These are phyloP conservation scores for Upupa epops DNA, from an alignment of 2,113 vertebrate genomes.

Conservation along the genomic window DNA sequence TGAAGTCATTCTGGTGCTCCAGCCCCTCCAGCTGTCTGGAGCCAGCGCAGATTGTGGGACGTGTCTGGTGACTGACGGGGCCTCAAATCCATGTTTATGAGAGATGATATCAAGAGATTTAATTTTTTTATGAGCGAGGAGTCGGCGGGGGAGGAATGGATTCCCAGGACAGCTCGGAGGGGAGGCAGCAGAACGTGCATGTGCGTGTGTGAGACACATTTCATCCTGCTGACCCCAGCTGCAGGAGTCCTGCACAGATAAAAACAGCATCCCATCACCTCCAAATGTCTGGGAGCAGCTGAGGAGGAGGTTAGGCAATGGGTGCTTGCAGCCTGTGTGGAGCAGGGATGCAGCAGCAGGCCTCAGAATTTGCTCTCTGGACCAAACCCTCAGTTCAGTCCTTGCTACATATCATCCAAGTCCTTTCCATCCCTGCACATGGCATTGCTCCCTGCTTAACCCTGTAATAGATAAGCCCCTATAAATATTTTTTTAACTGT, in stretches of 20 bases:
- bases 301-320: not conserved
- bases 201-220: conserved; percentile 26
- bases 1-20: conserved; percentile 63
- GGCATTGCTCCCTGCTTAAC: not conserved
- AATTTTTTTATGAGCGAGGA: not conserved
- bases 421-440: rapidly evolving
- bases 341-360: rapidly evolving
- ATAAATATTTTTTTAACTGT: not conserved
- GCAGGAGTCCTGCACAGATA: conserved; percentile 7
- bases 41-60: conserved; percentile 62
- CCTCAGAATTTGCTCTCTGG: not conserved
- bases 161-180: not conserved
- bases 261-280: not conserved
- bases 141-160: not conserved
- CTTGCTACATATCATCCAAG: not conserved
- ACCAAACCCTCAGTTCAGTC: not conserved
- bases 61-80: conserved; percentile 68
- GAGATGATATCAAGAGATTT: conserved; percentile 53
- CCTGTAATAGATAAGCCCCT: not conserved
- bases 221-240: conserved; percentile 1
- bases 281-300: rapidly evolving
- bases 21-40: conserved; percentile 59
- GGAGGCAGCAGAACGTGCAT: not conserved
- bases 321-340: not conserved
- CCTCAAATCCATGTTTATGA: conserved; percentile 46